Evolutionary conservation across 1,140 invertebrate species (phyloP).

Genomic region (Bombus soroeensis): DNA sequence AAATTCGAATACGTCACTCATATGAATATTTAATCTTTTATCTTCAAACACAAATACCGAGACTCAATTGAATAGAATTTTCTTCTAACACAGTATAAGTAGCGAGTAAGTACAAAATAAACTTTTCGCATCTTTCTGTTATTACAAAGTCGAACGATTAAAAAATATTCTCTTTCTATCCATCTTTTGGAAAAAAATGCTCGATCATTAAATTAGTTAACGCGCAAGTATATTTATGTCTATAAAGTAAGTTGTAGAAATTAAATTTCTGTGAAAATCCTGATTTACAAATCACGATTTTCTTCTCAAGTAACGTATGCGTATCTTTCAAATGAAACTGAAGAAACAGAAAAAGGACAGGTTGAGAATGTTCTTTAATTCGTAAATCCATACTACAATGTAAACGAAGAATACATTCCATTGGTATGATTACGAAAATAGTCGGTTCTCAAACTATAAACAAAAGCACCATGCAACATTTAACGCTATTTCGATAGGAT

Average conservation of each 20-base stretch:
- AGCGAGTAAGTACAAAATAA: no score
- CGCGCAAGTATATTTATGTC: no score
- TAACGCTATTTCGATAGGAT: conserved; percentile 33
- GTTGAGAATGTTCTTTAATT: neutral
- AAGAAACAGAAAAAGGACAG: neutral
- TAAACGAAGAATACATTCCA: conserved; percentile 5
- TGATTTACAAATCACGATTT: neutral
- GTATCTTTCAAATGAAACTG: neutral
- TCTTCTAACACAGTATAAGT: no score
- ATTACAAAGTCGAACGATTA: neutral
- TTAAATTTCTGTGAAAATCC: no score
- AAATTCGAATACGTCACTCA: neutral
- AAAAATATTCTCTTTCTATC: neutral
- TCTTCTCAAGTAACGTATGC: neutral
- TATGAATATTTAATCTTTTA: neutral
- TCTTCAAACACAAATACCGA: no score
- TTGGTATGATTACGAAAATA: conserved; percentile 21
- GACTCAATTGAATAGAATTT: rapidly evolving
- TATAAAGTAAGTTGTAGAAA: no score
- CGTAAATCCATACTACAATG: neutral
- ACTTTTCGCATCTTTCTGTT: no score
- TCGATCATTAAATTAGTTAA: no score
- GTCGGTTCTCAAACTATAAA: conserved; percentile 41
- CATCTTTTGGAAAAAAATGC: no score
- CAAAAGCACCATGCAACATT: conserved; percentile 73